These are phyloP conservation scores for Pangasius krempfi DNA, from an alignment of 2,797 vertebrate genomes.

Conservation along the genomic window DNA sequence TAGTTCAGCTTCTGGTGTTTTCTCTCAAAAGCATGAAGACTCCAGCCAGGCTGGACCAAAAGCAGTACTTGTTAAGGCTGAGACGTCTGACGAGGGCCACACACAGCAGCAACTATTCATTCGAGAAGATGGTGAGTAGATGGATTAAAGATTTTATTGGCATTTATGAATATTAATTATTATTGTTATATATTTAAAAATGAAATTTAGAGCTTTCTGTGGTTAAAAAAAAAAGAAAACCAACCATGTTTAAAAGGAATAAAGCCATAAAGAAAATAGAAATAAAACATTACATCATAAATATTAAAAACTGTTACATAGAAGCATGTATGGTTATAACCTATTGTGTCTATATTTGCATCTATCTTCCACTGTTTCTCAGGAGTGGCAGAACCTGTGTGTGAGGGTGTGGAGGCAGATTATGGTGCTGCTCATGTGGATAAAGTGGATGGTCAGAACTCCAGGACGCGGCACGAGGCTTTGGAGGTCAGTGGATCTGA, in stretches of 20 bases:
- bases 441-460: conserved; percentile 54
- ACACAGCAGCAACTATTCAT: conserved; percentile 61
- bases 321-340: not conserved
- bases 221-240: not conserved
- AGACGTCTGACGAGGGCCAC: conserved; percentile 65
- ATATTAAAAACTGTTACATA: not conserved
- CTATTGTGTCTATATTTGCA: not conserved
- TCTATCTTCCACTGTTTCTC: conserved; percentile 25
- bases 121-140: conserved; percentile 70
- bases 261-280: not conserved
- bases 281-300: not conserved
- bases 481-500: conserved; percentile 83
- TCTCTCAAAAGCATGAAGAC: conserved; percentile 65
- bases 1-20: not conserved
- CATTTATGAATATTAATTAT: not conserved
- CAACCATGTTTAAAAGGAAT: not conserved
- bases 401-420: conserved; percentile 47
- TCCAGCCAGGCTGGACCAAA: conserved; percentile 66
- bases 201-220: not conserved
- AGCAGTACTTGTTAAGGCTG: conserved; percentile 69
- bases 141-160: not conserved
- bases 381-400: conserved; percentile 63
- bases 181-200: not conserved
- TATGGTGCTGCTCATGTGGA: conserved; percentile 51
- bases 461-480: conserved; percentile 55